Evolutionary conservation across 2,888 invertebrate species (phyloP), one percentile per base, ranked within the genome.

Genomic region (Hetaerina titia): DNA sequence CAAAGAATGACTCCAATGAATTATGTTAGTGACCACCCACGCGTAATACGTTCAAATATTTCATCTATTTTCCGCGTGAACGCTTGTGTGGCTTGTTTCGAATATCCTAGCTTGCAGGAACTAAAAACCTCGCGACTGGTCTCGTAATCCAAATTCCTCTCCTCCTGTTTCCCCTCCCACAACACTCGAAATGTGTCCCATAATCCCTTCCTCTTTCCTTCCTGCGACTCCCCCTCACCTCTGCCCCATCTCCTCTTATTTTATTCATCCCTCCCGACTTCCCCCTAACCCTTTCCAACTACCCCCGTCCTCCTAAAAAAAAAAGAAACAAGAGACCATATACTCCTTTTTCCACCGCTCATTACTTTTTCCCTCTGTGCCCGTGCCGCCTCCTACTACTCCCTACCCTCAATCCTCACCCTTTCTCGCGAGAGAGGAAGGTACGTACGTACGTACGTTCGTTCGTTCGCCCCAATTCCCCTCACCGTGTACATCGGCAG

Each of bases 131-230:
- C n/a, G 22, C 89, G 9, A 19, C 56, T 22, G 69, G 69, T 89
- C 58, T 22, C 56, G 57, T 89, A 89, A 58, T 89, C 89, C 89
- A n/a, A 8, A n/a, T 89, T 89, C 89, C 89, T 9, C 17, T 89
- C 58, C 58, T n/a, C 22, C 81, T 13, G 25, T 81, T 13, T 81
- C 89, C 17, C 89, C 5, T 19, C 13, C 89, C 58, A n/a, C 57
- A 22, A 69, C 45, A 9, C 13, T 69, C n/a, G 89, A 58, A 89
- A 89, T 89, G 58, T 22, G 56, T 56, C 89, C 58, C 58, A 15
- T 89, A 57, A 58, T 58, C 56, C 89, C n/a, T 57, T 57, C 89
- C 89, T 56, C 57, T 17, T 31, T 57, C 57, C 56, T 57, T 58
- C 57, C 89, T 7, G 8, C 17, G 22, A 11, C 56, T 15, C 81